Base-by-base conservation (phyloP, 2,797 vertebrate genomes). In the Odontamblyopus rebecca region DNA sequence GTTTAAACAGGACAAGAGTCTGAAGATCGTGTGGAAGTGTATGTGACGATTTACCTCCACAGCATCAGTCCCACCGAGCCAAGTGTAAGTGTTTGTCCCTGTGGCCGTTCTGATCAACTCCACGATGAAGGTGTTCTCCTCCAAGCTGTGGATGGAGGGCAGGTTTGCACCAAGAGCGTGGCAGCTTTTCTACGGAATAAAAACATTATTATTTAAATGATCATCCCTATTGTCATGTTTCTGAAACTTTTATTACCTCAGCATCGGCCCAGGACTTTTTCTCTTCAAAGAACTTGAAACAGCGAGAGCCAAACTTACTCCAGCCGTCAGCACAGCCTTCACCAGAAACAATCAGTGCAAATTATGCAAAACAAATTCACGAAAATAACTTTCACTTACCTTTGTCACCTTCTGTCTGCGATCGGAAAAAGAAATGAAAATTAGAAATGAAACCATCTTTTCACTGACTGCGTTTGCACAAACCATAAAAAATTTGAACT, bases 261-360 rank as follows among this genome's bases (percentile, higher is more conserved):
- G 57, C 27, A 60, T 29, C 27, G 4, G 8, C 2, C 57, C 57
- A 60, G 27, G 26, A 5, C 26, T 6, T 29, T 30, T 6, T 16
- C 57, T 16, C 26, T 7, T 29, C 7, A 16, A 60, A 60, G 27
- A 60, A 30, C 27, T 60, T 60, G 27, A 29, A 60, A 60, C 27
- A 60, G 27, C 13, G 57, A 60, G 26, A 29, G 16, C 16, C 57
- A 60, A 12, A 30, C 27, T 12, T 27, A 30, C 13, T 60, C 57
- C 57, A 60, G 27, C 57, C 57, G 27, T 60, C 27, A 15, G 6
- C 57, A 60, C 41, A 65, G 5, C 41, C n/a, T 48, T 57, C 54
- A 57, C 27, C 54, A 26, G 5, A 65, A 26, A 26, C 23, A 85
- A 56, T 26, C 54, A 12, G 4, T n/a, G 23, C n/a, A 26, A 57